phyloP scores from a whole-genome alignment of 2,113 vertebrate genomes.

The Platysternon megacephalum region DNA sequence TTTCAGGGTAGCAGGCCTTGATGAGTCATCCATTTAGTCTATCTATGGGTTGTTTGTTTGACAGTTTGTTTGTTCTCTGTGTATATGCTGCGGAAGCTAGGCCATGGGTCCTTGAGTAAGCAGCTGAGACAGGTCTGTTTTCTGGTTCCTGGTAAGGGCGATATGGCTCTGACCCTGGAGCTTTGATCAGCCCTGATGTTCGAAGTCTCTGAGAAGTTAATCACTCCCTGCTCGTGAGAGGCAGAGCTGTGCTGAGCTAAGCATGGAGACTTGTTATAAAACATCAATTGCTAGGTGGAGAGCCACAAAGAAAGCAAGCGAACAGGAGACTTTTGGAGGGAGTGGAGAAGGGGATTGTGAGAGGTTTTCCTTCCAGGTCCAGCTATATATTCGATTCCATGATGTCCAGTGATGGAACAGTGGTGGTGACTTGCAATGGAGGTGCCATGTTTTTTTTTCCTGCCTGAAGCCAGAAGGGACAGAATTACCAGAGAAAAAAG shows the following conservation, averaged over 20 bases:
- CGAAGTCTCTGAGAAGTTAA: background rate
- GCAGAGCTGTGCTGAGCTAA: background rate
- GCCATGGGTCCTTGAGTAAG: background rate
- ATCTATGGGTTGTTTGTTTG: background rate
- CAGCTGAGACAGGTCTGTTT: background rate
- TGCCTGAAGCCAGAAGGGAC: too few relatives aligned
- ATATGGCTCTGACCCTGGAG: background rate
- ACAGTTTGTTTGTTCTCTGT: background rate
- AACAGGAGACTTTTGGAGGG: too few relatives aligned
- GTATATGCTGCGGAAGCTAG: background rate
- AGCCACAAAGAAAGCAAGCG: too few relatives aligned
- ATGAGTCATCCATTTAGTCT: background rate
- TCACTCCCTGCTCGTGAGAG: background rate
- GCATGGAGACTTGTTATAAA: too few relatives aligned
- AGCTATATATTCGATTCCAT: too few relatives aligned
- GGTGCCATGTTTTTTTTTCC: too few relatives aligned
- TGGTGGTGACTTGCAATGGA: too few relatives aligned
- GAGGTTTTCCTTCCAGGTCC: too few relatives aligned
- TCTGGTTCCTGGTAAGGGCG: background rate
- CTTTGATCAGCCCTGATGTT: background rate
- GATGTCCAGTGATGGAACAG: too few relatives aligned
- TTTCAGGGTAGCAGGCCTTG: background rate
- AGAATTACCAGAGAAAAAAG: too few relatives aligned
- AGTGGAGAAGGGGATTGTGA: too few relatives aligned
- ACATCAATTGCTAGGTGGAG: too few relatives aligned